Evolutionary conservation across 2,888 invertebrate species (phyloP).

Genomic region (Silvanus unidentatus): DNA sequence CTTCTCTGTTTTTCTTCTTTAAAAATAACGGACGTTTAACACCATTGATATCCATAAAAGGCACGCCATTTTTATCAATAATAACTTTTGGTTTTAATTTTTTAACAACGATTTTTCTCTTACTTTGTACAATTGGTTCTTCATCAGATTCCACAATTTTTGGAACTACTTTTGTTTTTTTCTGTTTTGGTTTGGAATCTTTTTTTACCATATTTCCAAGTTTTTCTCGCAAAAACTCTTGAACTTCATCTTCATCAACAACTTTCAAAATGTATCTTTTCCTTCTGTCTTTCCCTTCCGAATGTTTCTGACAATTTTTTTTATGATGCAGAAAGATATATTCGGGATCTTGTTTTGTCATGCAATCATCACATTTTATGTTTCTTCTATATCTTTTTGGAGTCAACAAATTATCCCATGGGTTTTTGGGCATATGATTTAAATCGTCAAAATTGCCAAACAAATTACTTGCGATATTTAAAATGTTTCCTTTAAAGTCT

Average conservation of each 20-base stretch:
- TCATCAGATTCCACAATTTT: background rate
- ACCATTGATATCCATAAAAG: constrained; percentile 36
- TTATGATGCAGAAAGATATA: constrained; percentile 17
- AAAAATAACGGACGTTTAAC: constrained; percentile 30
- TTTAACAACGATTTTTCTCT: constrained; percentile 24
- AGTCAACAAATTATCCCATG: constrained; percentile 13
- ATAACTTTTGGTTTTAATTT: constrained; percentile 35
- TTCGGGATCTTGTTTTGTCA: constrained; percentile 17
- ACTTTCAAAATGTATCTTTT: constrained; percentile 36
- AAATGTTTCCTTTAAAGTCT: constrained; percentile 34
- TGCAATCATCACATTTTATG: constrained; percentile 5
- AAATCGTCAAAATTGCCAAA: constrained; percentile 31
- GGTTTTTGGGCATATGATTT: constrained; percentile 10
- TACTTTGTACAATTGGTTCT: background rate
- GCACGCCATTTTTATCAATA: constrained; percentile 35
- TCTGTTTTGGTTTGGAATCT: constrained; percentile 7
- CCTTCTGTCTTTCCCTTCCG: background rate
- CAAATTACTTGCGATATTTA: constrained; percentile 35
- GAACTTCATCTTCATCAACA: constrained; percentile 35
- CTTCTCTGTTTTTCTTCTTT: constrained; percentile 12
- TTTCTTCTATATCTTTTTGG: constrained; percentile 20
- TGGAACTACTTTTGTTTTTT: constrained; percentile 5
- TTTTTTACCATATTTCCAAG: constrained; percentile 22
- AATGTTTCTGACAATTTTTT: too few species aligned
- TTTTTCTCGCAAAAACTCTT: constrained; percentile 33